phyloP scores from a whole-genome alignment of 2,113 vertebrate species.

The Malurus cyaneus region DNA sequence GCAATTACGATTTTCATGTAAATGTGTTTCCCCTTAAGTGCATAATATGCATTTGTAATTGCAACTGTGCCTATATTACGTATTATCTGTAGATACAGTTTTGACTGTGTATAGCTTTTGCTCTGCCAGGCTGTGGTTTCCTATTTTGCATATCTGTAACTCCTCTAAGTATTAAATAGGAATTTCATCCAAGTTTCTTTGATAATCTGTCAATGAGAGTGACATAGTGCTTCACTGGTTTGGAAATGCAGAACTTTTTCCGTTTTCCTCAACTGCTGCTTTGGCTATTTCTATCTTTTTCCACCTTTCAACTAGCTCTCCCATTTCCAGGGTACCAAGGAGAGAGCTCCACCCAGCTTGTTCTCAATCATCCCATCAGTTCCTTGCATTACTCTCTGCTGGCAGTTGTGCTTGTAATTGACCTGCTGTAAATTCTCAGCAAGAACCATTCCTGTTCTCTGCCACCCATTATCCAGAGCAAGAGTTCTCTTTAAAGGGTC shows the following conservation, averaged over 20 bases:
- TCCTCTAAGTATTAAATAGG: neutral
- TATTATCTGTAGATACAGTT: neutral
- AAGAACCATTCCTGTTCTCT: constrained; percentile 1
- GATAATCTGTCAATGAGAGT: neutral
- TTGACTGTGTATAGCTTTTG: neutral
- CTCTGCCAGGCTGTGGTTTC: neutral
- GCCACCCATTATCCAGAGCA: constrained; percentile 31
- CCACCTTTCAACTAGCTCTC: neutral
- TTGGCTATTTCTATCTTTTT: neutral
- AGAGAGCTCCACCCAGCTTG: neutral
- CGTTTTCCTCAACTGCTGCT: neutral
- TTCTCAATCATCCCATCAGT: neutral
- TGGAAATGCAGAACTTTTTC: neutral
- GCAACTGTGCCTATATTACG: neutral
- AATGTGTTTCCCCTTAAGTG: neutral
- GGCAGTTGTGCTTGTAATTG: constrained; percentile 50
- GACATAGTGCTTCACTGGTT: neutral
- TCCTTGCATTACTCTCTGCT: neutral
- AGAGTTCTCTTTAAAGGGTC: constrained; percentile 1
- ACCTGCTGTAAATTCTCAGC: constrained; percentile 38
- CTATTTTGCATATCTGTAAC: neutral
- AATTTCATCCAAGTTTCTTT: neutral
- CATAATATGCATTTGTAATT: neutral
- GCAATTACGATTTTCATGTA: neutral
- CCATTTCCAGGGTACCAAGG: neutral